A percentile compares a stretch with the other conserved stretches of the same genome.
phyloP scores from a whole-genome alignment of 2,888 invertebrate species.

The Zeuzera pyrina region DNA sequence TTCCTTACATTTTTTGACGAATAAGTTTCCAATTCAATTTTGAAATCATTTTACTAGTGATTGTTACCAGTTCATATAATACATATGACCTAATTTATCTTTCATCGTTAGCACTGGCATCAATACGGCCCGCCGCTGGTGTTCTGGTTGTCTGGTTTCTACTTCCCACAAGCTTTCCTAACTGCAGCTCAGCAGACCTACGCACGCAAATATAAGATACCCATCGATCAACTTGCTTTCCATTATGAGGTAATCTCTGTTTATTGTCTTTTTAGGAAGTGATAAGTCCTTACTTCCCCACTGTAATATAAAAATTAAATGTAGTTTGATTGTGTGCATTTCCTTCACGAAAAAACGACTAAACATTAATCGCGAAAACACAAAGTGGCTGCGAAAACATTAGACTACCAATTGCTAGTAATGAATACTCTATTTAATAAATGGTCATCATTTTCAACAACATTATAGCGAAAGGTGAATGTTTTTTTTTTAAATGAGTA shows the following conservation, averaged over 20 bases:
- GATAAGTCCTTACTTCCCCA: too few relatives aligned
- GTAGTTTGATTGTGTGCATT: too few relatives aligned
- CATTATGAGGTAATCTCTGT: conserved; percentile 87
- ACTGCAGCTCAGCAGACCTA: conserved; percentile 95
- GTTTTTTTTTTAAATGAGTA: neutral
- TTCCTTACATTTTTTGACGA: too few relatives aligned
- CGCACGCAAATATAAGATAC: conserved; percentile 91
- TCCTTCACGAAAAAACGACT: too few relatives aligned
- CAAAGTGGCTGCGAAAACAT: too few relatives aligned
- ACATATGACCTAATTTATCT: too few relatives aligned
- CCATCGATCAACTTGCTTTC: conserved; percentile 89
- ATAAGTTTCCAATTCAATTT: neutral
- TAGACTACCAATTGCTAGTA: too few relatives aligned
- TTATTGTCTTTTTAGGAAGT: too few relatives aligned
- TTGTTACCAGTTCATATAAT: neutral
- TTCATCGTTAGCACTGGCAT: conserved; percentile 89
- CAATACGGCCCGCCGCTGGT: conserved; percentile 84
- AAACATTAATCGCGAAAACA: too few relatives aligned
- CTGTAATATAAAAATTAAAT: too few relatives aligned
- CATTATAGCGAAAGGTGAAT: neutral
- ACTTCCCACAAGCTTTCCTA: conserved; percentile 95
- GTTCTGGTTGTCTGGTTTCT: conserved; percentile 96
- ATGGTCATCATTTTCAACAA: neutral
- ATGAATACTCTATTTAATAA: too few relatives aligned
- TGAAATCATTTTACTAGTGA: neutral